Evolutionary conservation across 2,797 vertebrate genomes (phyloP).

Genomic region (Pseudomugil tenellus): DNA sequence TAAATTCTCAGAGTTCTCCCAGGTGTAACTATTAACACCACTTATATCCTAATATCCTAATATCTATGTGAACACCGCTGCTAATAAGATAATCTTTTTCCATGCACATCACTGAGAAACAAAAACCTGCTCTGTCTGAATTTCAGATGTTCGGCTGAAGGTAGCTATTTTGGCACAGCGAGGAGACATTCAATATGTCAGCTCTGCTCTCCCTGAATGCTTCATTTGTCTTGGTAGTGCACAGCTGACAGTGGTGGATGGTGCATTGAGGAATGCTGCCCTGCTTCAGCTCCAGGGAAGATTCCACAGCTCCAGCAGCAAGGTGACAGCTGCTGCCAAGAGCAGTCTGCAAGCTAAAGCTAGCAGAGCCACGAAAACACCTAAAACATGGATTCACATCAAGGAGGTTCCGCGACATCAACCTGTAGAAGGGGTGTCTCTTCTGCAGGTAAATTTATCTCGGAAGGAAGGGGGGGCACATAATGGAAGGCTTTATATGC

Average conservation of each 20-base stretch:
- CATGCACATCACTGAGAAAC: conserved; percentile 12
- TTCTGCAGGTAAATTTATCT: conserved; percentile 7
- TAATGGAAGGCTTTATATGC: background rate
- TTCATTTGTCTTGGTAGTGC: conserved; percentile 68
- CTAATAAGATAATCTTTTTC: conserved; percentile 16
- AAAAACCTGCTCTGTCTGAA: conserved; percentile 29
- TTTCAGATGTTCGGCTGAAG: conserved; percentile 45
- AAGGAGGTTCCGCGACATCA: conserved; percentile 23
- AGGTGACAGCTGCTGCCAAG: conserved; percentile 77
- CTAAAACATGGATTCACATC: conserved; percentile 55
- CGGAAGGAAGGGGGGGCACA: background rate
- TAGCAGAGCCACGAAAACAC: conserved; percentile 50
- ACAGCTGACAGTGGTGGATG: conserved; percentile 69
- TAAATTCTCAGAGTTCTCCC: conserved; percentile 2
- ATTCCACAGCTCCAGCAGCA: conserved; percentile 77
- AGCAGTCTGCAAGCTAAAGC: conserved; percentile 63
- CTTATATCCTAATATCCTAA: too few species aligned
- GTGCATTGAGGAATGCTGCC: conserved; percentile 73
- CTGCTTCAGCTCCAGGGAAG: conserved; percentile 73
- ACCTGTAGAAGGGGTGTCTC: conserved; percentile 7
- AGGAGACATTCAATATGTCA: conserved; percentile 65
- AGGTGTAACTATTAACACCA: conserved; percentile 6
- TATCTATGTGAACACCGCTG: background rate
- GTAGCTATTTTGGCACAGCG: conserved; percentile 45
- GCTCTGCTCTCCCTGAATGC: conserved; percentile 68